phyloP scores from a whole-genome alignment of 2,888 invertebrate species.

The Acheta domesticus region DNA sequence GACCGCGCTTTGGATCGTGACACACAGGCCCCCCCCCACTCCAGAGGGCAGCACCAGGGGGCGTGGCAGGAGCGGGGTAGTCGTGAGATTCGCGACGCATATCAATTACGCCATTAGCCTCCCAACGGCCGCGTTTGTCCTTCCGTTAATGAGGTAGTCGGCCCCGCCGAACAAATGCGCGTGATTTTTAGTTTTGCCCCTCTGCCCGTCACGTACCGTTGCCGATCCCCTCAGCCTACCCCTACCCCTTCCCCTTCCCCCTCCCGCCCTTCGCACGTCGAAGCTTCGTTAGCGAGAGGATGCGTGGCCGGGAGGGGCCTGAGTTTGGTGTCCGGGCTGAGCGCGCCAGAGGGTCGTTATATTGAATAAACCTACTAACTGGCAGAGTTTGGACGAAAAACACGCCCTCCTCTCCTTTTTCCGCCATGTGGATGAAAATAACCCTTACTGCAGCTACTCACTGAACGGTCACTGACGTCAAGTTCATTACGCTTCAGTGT shows the following conservation, averaged over 20 bases:
- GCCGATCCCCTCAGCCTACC: background rate
- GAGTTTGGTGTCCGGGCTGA: background rate
- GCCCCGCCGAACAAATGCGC: background rate
- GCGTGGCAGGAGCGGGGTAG: background rate
- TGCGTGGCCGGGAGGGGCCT: background rate
- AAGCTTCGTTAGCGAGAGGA: background rate
- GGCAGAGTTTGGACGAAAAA: no score
- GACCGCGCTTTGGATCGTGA: no score
- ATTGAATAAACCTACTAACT: no score
- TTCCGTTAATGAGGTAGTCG: background rate
- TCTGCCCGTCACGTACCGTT: background rate
- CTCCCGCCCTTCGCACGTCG: background rate
- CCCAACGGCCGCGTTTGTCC: background rate
- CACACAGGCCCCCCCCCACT: no score
- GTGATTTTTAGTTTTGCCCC: background rate
- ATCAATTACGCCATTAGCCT: background rate
- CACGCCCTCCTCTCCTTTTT: no score
- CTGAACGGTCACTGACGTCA: no score
- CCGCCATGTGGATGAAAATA: no score
- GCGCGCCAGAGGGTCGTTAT: background rate
- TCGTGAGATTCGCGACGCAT: background rate
- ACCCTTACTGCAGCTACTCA: no score
- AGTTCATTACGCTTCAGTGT: no score
- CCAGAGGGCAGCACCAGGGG: background rate
- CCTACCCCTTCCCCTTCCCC: background rate